These are phyloP conservation scores for Drosophila littoralis DNA, from an alignment of 1,140 invertebrate genomes.

Conservation along the genomic window DNA sequence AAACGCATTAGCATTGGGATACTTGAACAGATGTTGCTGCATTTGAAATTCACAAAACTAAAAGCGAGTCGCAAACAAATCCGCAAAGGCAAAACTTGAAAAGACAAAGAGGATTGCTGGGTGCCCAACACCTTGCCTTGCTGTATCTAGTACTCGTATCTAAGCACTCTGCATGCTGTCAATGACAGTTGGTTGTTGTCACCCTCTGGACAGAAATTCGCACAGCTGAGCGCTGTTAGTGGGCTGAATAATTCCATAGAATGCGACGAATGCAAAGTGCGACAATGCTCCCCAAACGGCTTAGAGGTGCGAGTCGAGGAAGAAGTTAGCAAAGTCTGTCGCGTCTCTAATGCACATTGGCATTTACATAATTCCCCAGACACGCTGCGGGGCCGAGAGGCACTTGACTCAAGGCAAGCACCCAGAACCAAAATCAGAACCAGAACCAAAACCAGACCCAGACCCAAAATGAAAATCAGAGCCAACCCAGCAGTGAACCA, in stretches of 20 bases:
- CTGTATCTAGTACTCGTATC: conserved; percentile 20
- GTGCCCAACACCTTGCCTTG: conserved; percentile 55
- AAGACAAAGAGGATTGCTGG: conserved; percentile 52
- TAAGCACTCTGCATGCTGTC: conserved; percentile 36
- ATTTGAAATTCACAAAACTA: conserved; percentile 83
- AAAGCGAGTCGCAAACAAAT: conserved; percentile 61
- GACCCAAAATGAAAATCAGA: conserved; percentile 18
- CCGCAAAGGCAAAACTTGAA: conserved; percentile 44
- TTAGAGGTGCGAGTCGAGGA: conserved; percentile 20
- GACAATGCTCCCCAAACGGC: conserved; percentile 20
- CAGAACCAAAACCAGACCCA: conserved; percentile 19
- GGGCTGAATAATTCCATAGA: conserved; percentile 60
- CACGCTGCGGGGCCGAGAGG: conserved; percentile 16
- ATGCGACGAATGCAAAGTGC: conserved; percentile 44
- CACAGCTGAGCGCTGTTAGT: conserved; percentile 70
- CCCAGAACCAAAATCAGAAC: conserved; percentile 28
- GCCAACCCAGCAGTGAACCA: conserved; percentile 22
- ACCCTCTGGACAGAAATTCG: conserved; percentile 67
- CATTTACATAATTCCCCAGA: conserved; percentile 74
- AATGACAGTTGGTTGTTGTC: conserved; percentile 71
- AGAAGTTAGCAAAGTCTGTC: conserved; percentile 34
- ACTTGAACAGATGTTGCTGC: conserved; percentile 82
- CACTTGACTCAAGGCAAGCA: conserved; percentile 66
- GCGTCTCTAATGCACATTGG: conserved; percentile 71
- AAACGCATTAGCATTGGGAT: conserved; percentile 56